These are phyloP conservation scores for Helicorthomorpha holstii DNA, from an alignment of 1,140 invertebrate species.

Conservation along the genomic window DNA sequence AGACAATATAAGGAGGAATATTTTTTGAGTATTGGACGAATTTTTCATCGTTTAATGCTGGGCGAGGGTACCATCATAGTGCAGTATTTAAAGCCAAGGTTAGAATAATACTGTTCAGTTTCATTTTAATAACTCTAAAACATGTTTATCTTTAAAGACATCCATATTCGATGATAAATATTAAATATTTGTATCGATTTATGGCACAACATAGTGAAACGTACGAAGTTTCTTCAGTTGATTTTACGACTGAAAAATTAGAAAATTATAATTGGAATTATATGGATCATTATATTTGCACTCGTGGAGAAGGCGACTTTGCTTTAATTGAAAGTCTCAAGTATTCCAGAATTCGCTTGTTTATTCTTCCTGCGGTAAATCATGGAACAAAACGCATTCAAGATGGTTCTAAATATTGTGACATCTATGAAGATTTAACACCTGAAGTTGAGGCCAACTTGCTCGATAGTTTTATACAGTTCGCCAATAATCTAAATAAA, in stretches of 20 bases:
- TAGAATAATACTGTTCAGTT: constrained; percentile 15
- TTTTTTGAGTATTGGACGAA: constrained; percentile 77
- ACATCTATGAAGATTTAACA: constrained; percentile 51
- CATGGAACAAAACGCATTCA: constrained; percentile 27
- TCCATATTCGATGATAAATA: constrained; percentile 75
- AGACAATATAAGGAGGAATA: constrained; percentile 42
- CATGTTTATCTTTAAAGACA: constrained; percentile 39
- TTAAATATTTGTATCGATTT: constrained; percentile 79
- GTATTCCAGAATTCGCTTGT: constrained; percentile 85
- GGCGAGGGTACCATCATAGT: constrained; percentile 73
- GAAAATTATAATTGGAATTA: constrained; percentile 98
- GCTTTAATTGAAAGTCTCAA: constrained; percentile 68
- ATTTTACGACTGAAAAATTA: constrained; percentile 82
- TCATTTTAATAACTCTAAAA: not conserved
- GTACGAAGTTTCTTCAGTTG: constrained; percentile 87
- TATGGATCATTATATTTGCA: constrained; percentile 90
- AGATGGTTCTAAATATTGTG: constrained; percentile 34
- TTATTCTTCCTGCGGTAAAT: constrained; percentile 52
- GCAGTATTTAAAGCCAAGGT: constrained; percentile 81
- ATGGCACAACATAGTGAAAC: constrained; percentile 81
- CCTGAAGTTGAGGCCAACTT: constrained; percentile 43
- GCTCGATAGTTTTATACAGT: constrained; percentile 60
- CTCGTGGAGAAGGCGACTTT: constrained; percentile 76
- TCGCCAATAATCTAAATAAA: constrained; percentile 79
- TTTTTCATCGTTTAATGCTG: constrained; percentile 81